Evolutionary conservation across 92 coral and sea anemone genomes (phyloP), one percentile per base, ranked within the genome.

Genomic region (Galaxea fascicularis): DNA sequence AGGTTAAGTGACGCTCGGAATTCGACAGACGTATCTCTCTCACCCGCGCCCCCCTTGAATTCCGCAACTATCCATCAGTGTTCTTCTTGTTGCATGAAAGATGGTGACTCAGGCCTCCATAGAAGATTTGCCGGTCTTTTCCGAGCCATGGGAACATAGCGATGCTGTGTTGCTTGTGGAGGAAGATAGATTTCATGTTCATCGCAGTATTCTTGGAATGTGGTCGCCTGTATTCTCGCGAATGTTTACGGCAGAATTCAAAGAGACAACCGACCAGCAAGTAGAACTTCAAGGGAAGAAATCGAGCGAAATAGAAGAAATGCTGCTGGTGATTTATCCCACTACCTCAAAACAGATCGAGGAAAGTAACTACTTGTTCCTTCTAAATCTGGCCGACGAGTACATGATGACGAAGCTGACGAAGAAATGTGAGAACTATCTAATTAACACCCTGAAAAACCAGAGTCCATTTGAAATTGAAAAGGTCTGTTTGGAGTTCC

Each of bases 311-410:
- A 46, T 83, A 9, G 25, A 44, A 51, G 87, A 83, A 35, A 72
- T 83, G 80, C 27, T 83, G 47, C 5, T 83, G 80, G 87, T 60
- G 14, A 51, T 83, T 10, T 83, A 73, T 17, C 87, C 87, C 3
- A 56, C 13, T 7, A 24, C 41, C 22, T 25, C 62, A 8, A 83
- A 73, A 65, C 62, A 46, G 18, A 29, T 83, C 51, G 25, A 28
- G 24, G 62, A 49, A 18, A 11, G 24, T 11, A 83, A 74, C 58
- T 30, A 17, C 22, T 8, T 4, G 28, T 83, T 73, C 25, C 73
- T 83, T 35, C 65, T 83, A 15, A 5, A 15, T 24, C 71, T 83
- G 46, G 87, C 62, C 17, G 12, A 44, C 29, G 87, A 83, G 70
- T 83, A 83, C 24, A 28, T 27, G 79, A 83, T 83, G 24, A 64